These are phyloP conservation scores for Nomada fucata DNA, from an alignment of 2,888 invertebrate genomes.

Conservation along the genomic window DNA sequence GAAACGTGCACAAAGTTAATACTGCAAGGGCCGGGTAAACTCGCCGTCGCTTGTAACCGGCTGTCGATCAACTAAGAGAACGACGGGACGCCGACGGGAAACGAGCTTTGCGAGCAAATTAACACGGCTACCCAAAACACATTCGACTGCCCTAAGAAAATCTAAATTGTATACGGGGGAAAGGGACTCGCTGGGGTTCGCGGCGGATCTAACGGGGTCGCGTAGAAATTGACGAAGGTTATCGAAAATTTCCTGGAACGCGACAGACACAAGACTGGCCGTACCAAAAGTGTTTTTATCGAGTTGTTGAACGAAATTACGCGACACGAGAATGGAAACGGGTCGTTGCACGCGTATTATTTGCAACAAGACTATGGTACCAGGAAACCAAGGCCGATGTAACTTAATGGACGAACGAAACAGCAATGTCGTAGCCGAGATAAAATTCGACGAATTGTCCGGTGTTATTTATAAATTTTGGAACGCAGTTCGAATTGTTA, in stretches of 20 bases:
- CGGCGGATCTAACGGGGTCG: not conserved
- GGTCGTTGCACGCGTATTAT: conserved; percentile 14
- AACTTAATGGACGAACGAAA: conserved; percentile 39
- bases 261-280: conserved; percentile 23
- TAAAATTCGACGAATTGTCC: not conserved
- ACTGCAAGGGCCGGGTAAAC: not conserved
- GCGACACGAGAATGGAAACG: conserved; percentile 5
- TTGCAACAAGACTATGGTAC: conserved; percentile 4
- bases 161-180: not conserved
- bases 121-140: not conserved
- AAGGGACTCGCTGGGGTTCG: not conserved
- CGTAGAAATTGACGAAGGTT: not conserved
- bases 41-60: not conserved
- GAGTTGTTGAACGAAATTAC: conserved; percentile 8
- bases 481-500: not conserved
- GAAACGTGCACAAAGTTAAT: not conserved
- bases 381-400: conserved; percentile 38
- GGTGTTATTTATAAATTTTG: not conserved
- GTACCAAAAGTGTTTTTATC: conserved; percentile 3
- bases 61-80: conserved; percentile 10
- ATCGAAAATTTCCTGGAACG: not conserved
- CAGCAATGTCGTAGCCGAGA: not conserved
- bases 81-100: too few relatives aligned
- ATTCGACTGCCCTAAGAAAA: not conserved
- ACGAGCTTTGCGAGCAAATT: not conserved